A percentile compares a stretch with the other conserved stretches of the same genome.
These are phyloP conservation scores for Nymphalis polychloros DNA, from an alignment of 2,888 invertebrate genomes.

Conservation along the genomic window DNA sequence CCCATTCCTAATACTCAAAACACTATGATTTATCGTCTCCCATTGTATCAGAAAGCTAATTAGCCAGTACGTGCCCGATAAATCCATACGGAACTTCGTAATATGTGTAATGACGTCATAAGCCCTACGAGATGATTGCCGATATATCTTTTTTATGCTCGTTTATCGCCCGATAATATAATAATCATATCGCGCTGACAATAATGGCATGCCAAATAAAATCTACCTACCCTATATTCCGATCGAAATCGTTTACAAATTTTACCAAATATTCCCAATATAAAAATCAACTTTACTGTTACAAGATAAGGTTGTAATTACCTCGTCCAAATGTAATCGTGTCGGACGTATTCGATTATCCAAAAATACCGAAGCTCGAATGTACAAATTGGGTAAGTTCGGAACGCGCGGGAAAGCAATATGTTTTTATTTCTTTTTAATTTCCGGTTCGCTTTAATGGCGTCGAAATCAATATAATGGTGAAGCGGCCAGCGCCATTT, in stretches of 20 bases:
- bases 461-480: slow-evolving; percentile 81
- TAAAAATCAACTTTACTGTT: slow-evolving; percentile 30
- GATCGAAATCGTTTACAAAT: slow-evolving; percentile 48
- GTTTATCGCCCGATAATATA: slow-evolving; percentile 80
- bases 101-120: slow-evolving; percentile 66
- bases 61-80: slow-evolving; percentile 65
- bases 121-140: slow-evolving; percentile 74
- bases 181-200: slow-evolving; percentile 79
- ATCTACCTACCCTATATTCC: slow-evolving; percentile 74
- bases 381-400: slow-evolving; percentile 78
- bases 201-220: slow-evolving; percentile 80
- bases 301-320: slow-evolving; percentile 34
- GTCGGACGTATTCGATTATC: slow-evolving; percentile 51
- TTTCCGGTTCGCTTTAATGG: slow-evolving; percentile 80
- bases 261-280: slow-evolving; percentile 35
- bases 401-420: slow-evolving; percentile 79
- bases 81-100: slow-evolving; percentile 61
- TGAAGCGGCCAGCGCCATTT: slow-evolving; percentile 71
- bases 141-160: slow-evolving; percentile 78
- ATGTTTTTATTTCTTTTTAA: slow-evolving; percentile 81
- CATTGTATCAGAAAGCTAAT: slow-evolving; percentile 53
- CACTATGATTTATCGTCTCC: slow-evolving; percentile 47
- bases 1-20: slow-evolving; percentile 33
- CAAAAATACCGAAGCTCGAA: slow-evolving; percentile 63
- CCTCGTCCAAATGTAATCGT: slow-evolving; percentile 24